Conservation (phyloP, 2,888 invertebrate genomes). For the Drosophila austrosaltans region DNA sequence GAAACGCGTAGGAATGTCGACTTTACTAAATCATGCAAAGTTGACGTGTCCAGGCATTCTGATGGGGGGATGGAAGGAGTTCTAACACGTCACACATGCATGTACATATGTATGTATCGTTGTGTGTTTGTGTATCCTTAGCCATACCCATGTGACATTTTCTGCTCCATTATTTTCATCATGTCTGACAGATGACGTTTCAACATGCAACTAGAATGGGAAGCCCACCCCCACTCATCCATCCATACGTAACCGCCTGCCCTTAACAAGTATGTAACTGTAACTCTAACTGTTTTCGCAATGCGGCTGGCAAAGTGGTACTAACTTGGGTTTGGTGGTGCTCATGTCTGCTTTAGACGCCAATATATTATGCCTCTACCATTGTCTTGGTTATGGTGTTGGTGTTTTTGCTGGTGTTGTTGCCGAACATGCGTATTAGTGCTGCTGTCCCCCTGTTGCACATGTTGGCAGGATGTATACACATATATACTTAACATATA, state of each 20-base stretch:
- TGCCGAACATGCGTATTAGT: neutral
- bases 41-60: slow-evolving; percentile 48
- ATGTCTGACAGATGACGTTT: slow-evolving; percentile 77
- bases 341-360: slow-evolving; percentile 54
- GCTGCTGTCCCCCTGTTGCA: slow-evolving; percentile 27
- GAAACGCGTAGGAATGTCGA: slow-evolving; percentile 68
- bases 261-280: slow-evolving; percentile 54
- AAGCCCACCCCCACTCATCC: slow-evolving; percentile 14
- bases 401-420: slow-evolving; percentile 2
- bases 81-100: slow-evolving; percentile 7
- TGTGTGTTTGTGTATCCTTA: slow-evolving; percentile 50
- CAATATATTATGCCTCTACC: slow-evolving; percentile 63
- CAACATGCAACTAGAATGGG: slow-evolving; percentile 69
- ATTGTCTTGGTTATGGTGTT: slow-evolving; percentile 41
- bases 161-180: slow-evolving; percentile 78
- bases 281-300: slow-evolving; percentile 48
- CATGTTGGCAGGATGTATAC: slow-evolving; percentile 21
- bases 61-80: neutral
- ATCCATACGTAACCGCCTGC: neutral
- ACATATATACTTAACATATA: slow-evolving; percentile 15
- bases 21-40: slow-evolving; percentile 70
- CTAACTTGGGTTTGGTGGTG: slow-evolving; percentile 32
- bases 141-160: slow-evolving; percentile 73
- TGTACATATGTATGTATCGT: slow-evolving; percentile 1
- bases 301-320: slow-evolving; percentile 46